Evolutionary conservation across 1,140 invertebrate species (phyloP).

Genomic region (Philaenus spumarius): DNA sequence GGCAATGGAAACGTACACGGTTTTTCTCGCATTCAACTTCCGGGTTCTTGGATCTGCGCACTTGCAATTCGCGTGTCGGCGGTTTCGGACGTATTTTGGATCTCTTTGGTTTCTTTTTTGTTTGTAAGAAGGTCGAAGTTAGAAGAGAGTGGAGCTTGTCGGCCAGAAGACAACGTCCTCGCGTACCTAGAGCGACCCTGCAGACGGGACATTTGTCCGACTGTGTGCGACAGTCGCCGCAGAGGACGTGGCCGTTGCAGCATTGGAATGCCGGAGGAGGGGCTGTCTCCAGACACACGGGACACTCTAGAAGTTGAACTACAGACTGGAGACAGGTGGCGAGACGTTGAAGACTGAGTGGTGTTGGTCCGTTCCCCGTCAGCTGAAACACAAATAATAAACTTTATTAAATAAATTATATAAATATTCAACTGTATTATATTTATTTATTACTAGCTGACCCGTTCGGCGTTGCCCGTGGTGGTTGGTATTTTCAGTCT

Average conservation of each 20-base stretch:
- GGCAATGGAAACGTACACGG: not conserved
- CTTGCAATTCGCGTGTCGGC: no score
- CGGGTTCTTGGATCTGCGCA: not conserved
- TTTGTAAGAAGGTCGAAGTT: conserved; percentile 34
- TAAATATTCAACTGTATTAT: no score
- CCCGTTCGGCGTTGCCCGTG: no score
- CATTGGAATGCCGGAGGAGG: conserved; percentile 55
- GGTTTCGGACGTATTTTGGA: conserved; percentile 5
- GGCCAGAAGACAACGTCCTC: conserved; percentile 48
- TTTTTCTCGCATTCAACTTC: not conserved
- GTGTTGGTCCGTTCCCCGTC: conserved; percentile 46
- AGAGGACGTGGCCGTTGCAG: conserved; percentile 57
- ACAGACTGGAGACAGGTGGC: conserved; percentile 44
- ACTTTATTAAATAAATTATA: no score
- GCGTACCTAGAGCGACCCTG: conserved; percentile 42
- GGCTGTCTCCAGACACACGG: conserved; percentile 53
- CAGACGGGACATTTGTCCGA: conserved; percentile 54
- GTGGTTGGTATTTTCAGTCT: no score
- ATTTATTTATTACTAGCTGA: no score
- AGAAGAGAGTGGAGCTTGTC: conserved; percentile 45
- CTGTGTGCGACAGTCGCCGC: conserved; percentile 50
- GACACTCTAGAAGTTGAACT: conserved; percentile 52
- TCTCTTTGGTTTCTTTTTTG: conserved; percentile 7
- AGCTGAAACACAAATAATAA: conserved; percentile 34
- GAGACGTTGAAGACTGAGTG: conserved; percentile 44